Evolutionary conservation across 2,113 vertebrate genomes (phyloP).

Genomic region (Echinops telfairi): DNA sequence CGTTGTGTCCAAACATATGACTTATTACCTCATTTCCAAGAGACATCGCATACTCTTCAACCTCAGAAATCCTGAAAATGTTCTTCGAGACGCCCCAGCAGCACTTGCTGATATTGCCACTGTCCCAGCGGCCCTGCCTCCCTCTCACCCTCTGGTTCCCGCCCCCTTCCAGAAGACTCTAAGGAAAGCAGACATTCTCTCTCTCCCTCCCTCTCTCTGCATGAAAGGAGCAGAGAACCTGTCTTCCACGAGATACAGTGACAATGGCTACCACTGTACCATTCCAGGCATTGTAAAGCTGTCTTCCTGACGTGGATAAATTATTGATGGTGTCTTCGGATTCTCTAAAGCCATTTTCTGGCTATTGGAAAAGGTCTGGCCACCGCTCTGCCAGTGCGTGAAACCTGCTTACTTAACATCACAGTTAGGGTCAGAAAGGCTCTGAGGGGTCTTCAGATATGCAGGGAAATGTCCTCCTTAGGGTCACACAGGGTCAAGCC

Average conservation of each 20-base stretch:
- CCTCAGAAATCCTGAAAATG: conserved; percentile 22
- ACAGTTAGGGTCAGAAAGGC: not conserved
- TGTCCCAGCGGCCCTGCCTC: not conserved
- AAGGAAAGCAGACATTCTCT: not conserved
- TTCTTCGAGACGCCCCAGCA: not conserved
- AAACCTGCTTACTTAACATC: not conserved
- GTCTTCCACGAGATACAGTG: not conserved
- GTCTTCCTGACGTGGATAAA: not conserved
- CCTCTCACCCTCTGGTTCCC: no score
- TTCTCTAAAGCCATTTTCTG: not conserved
- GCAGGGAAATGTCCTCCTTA: not conserved
- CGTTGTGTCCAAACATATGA: conserved; percentile 21
- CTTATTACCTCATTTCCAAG: conserved; percentile 57
- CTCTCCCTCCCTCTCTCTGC: no score
- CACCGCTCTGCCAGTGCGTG: not conserved
- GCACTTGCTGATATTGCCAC: not conserved
- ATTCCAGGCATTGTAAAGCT: not conserved
- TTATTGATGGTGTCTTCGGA: not conserved
- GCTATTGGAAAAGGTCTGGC: not conserved
- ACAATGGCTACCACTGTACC: not conserved
- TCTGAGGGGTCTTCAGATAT: not conserved
- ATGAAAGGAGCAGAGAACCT: not conserved
- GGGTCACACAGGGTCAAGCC: not conserved
- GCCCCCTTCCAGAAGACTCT: not conserved
- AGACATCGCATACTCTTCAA: conserved; percentile 17